A percentile compares a stretch with the other conserved stretches of the same genome.
Evolutionary conservation across 2,113 vertebrate species (phyloP).

Genomic region (Mesitornis unicolor): DNA sequence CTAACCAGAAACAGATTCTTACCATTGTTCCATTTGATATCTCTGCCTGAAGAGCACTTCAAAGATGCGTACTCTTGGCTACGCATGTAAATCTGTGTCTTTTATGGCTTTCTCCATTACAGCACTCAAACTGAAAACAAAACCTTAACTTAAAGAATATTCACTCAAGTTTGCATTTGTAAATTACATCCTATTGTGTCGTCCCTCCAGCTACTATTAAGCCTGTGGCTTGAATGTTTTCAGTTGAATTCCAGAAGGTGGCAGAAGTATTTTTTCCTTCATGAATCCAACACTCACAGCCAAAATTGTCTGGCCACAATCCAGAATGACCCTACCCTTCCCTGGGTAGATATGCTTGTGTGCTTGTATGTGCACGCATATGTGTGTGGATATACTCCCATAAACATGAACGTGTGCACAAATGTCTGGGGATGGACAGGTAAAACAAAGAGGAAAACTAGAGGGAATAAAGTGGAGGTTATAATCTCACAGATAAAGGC

Average conservation of each 20-base stretch:
- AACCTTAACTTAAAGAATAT: not conserved
- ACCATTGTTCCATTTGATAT: too few relatives aligned
- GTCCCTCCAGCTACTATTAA: not conserved
- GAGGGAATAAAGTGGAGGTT: not conserved
- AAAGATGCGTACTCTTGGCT: not conserved
- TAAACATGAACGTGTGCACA: fast-evolving
- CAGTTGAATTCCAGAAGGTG: not conserved
- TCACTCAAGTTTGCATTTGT: not conserved
- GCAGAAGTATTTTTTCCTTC: not conserved
- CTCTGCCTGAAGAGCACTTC: not conserved
- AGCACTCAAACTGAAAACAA: not conserved
- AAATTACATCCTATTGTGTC: not conserved
- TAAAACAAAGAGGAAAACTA: not conserved
- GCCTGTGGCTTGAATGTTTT: not conserved
- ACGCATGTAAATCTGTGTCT: not conserved
- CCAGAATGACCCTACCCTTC: not conserved
- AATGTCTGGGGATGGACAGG: not conserved
- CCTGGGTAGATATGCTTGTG: fast-evolving
- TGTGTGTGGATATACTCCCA: not conserved
- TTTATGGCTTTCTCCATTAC: not conserved
- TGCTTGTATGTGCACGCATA: not conserved
- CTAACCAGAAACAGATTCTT: not conserved
- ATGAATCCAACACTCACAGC: not conserved
- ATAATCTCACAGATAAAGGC: not conserved
- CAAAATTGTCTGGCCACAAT: not conserved